Evolutionary conservation across 1,140 invertebrate genomes (phyloP).

Genomic region (Eciton burchellii): DNA sequence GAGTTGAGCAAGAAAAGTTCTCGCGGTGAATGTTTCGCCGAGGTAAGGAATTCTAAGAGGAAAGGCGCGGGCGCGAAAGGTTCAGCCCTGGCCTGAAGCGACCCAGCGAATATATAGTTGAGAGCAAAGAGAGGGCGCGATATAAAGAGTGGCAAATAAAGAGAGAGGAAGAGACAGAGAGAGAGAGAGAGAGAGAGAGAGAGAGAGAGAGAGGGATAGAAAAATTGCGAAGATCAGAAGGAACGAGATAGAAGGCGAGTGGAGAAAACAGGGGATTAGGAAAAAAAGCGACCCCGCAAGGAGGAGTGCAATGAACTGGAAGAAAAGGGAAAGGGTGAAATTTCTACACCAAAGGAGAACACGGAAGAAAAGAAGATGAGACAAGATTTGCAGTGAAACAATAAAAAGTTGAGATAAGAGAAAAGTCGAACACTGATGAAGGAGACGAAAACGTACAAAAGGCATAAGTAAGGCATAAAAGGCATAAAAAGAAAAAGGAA

Average conservation of each 20-base stretch:
- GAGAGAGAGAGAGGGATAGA: background rate
- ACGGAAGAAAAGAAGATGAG: constrained; percentile 24
- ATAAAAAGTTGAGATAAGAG: constrained; percentile 14
- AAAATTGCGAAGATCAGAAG: background rate
- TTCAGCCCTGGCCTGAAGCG: constrained; percentile 50
- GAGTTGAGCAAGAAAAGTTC: constrained; percentile 33
- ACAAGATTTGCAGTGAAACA: constrained; percentile 14
- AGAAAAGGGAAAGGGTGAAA: constrained; percentile 8
- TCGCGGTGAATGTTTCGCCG: constrained; percentile 43
- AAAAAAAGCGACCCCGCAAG: constrained; percentile 25
- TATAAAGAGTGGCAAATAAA: constrained; percentile 32
- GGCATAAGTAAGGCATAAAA: too few relatives aligned
- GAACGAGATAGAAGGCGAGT: background rate
- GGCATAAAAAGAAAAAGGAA: background rate
- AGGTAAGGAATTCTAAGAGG: constrained; percentile 57
- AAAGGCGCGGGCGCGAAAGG: constrained; percentile 29
- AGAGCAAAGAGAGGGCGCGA: background rate
- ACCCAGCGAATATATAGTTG: constrained; percentile 31
- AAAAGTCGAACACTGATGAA: background rate
- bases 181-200: constrained; percentile 1
- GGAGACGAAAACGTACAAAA: background rate
- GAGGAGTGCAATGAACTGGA: constrained; percentile 29
- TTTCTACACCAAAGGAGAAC: background rate
- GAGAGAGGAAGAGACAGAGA: background rate
- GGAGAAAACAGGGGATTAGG: background rate